Percentiles rank a stretch among this genome's conserved stretches.
Evolutionary conservation across 2,113 vertebrate species (phyloP).

Genomic region (Lutjanus erythropterus): DNA sequence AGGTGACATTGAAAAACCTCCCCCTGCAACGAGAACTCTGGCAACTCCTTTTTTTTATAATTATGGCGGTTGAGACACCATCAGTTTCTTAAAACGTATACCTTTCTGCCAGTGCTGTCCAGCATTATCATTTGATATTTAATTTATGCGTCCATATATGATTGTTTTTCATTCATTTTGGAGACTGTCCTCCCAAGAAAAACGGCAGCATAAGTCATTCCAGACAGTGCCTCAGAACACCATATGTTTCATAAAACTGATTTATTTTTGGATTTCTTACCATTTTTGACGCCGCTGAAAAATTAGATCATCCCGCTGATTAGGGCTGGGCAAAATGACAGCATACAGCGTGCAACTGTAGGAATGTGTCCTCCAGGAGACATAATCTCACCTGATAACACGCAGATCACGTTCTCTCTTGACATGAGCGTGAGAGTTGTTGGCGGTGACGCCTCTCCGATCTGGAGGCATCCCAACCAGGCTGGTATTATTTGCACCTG

Average conservation of each 20-base stretch:
- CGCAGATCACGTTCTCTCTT: no score
- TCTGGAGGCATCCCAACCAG: no score
- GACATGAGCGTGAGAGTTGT: no score
- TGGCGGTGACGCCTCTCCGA: no score
- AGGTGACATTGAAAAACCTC: constrained; percentile 6
- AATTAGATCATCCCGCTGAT: neutral
- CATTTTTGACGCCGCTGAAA: neutral
- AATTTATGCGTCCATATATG: constrained; percentile 3
- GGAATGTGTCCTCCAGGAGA: no score
- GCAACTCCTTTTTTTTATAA: neutral
- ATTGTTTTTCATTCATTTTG: neutral
- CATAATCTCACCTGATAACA: no score
- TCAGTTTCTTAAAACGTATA: neutral
- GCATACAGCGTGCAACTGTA: no score
- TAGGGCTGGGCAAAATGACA: no score
- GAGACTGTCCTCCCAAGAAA: neutral
- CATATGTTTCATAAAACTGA: constrained; percentile 7
- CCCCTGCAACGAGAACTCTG: neutral
- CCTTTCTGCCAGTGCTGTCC: neutral
- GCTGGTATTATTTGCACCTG: no score
- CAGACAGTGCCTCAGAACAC: neutral
- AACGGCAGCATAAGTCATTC: neutral
- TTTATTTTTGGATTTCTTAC: neutral
- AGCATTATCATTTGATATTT: no score
- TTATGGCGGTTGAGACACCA: neutral